Percentiles rank a stretch among this genome's conserved stretches.
These are phyloP conservation scores for Gambusia holbrooki DNA, from an alignment of 2,113 vertebrate species.

Conservation along the genomic window DNA sequence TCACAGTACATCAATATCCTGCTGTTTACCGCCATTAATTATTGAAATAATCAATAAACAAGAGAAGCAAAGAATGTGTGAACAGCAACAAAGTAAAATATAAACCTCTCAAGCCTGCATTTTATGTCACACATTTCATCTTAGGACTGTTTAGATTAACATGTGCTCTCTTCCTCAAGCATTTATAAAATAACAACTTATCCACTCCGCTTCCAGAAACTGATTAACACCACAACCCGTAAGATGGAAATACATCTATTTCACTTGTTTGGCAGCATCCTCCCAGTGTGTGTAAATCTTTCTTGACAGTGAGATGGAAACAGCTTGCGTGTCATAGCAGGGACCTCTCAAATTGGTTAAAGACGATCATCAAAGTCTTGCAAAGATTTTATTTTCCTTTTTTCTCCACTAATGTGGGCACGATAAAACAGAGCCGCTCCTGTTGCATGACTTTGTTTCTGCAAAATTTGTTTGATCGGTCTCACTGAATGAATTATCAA, in stretches of 20 bases:
- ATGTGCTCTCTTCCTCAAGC: slow-evolving; percentile 17
- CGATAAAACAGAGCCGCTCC: slow-evolving; percentile 31
- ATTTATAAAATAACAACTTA: slow-evolving; percentile 15
- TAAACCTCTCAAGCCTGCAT: background rate
- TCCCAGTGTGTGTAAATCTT: slow-evolving; percentile 52
- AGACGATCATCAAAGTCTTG: slow-evolving; percentile 56
- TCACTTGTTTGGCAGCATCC: slow-evolving; percentile 44
- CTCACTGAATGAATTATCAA: slow-evolving; percentile 32
- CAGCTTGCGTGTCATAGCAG: slow-evolving; percentile 49
- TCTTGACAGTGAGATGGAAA: slow-evolving; percentile 61
- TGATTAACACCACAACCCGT: slow-evolving; percentile 47
- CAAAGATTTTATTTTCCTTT: slow-evolving; percentile 19
- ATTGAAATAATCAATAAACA: background rate
- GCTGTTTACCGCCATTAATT: background rate
- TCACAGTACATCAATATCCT: background rate
- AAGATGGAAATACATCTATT: slow-evolving; percentile 45
- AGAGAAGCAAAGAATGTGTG: background rate
- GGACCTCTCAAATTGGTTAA: slow-evolving; percentile 51
- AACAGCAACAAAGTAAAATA: background rate
- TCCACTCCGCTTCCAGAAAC: slow-evolving; percentile 37
- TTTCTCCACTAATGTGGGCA: background rate
- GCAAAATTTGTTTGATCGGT: slow-evolving; percentile 50
- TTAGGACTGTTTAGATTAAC: slow-evolving; percentile 15
- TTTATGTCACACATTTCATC: background rate
- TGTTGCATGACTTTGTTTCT: slow-evolving; percentile 46